Evolutionary conservation across 2,888 invertebrate species (phyloP).

Genomic region (Leucophora obtusa): DNA sequence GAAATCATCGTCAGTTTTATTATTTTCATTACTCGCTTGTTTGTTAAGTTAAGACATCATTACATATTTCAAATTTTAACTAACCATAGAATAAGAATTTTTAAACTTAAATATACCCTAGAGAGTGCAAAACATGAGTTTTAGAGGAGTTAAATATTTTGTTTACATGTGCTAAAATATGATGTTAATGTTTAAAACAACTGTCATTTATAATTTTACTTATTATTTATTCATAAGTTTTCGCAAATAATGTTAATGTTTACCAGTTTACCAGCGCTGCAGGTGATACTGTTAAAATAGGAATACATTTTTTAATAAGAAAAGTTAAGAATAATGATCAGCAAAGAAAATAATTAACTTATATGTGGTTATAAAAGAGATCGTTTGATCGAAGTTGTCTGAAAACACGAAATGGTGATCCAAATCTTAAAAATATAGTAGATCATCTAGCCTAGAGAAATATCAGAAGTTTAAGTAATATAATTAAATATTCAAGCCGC

Average conservation of each 20-base stretch:
- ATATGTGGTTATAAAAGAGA: not conserved
- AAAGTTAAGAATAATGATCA: not conserved
- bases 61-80: slow-evolving; percentile 54
- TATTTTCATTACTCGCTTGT: not conserved
- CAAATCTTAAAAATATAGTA: too few species aligned
- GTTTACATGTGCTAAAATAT: slow-evolving; percentile 57
- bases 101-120: slow-evolving; percentile 26
- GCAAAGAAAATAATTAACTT: not conserved
- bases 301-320: not conserved
- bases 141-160: slow-evolving; percentile 55
- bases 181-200: slow-evolving; percentile 49
- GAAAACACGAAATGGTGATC: too few species aligned
- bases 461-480: too few species aligned
- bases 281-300: not conserved
- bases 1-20: slow-evolving; percentile 35
- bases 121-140: slow-evolving; percentile 29
- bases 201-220: slow-evolving; percentile 37
- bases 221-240: slow-evolving; percentile 27
- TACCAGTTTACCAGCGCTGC: not conserved
- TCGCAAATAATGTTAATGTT: slow-evolving; percentile 4
- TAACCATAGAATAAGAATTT: slow-evolving; percentile 13
- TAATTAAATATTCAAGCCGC: too few species aligned
- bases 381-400: not conserved
- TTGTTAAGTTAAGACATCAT: slow-evolving; percentile 59
- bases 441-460: too few species aligned